Percentiles rank a stretch among this genome's conserved stretches.
phyloP scores from a whole-genome alignment of 2,888 invertebrate genomes.

The Erebia palarica region DNA sequence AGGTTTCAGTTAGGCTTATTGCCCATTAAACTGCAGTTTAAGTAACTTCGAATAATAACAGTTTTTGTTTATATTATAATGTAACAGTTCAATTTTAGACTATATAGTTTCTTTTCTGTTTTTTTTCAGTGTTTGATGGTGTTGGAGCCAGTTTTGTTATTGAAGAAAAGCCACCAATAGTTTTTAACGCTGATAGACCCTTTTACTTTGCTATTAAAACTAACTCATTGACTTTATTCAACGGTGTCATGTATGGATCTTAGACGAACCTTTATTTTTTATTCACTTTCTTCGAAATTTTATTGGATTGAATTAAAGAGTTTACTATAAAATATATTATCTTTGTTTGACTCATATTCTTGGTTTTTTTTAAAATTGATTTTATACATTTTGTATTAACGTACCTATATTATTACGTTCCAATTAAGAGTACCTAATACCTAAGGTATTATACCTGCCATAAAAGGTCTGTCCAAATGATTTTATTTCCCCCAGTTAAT shows the following conservation, averaged over 20 bases:
- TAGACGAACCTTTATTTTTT: background rate
- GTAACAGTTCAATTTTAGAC: too few species aligned
- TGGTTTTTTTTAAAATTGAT: background rate
- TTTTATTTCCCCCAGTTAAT: too few species aligned
- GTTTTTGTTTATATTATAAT: too few species aligned
- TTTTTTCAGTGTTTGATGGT: slow-evolving; percentile 13
- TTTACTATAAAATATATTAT: background rate
- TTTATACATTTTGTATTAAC: too few species aligned
- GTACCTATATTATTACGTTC: too few species aligned
- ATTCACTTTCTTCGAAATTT: background rate
- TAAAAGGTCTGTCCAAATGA: too few species aligned
- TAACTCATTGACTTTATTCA: slow-evolving; percentile 38
- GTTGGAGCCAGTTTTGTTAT: background rate
- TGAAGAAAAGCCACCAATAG: background rate
- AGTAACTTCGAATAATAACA: too few species aligned
- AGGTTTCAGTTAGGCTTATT: too few species aligned
- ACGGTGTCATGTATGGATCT: slow-evolving; percentile 39
- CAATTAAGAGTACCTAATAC: too few species aligned
- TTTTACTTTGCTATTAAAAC: slow-evolving; percentile 44
- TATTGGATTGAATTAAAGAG: background rate
- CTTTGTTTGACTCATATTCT: background rate
- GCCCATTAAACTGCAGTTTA: too few species aligned
- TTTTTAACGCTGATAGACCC: slow-evolving; percentile 45
- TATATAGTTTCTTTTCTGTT: background rate
- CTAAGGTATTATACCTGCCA: too few species aligned